phyloP scores from a whole-genome alignment of 2,797 vertebrate genomes.

The Bufotes viridis region DNA sequence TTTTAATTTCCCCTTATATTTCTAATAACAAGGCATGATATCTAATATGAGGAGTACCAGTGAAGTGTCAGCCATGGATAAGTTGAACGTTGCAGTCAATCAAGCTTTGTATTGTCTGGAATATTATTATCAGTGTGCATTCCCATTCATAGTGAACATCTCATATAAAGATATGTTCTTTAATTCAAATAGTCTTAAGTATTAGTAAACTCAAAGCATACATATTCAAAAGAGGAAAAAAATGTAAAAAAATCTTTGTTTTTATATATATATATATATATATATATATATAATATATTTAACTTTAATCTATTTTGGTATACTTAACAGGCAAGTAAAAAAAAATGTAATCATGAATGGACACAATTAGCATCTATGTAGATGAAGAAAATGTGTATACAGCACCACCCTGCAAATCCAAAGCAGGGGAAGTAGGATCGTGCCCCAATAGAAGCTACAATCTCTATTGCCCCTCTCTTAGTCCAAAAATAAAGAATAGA shows the following conservation, averaged over 20 bases:
- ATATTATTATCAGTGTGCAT: slow-evolving; percentile 44
- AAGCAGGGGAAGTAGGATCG: too few relatives aligned
- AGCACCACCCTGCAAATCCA: too few relatives aligned
- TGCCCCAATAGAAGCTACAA: too few relatives aligned
- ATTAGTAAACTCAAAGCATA: slow-evolving; percentile 41
- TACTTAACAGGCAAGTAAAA: not conserved
- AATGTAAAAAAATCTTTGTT: not conserved
- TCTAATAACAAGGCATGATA: slow-evolving; percentile 55
- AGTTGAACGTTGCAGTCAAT: slow-evolving; percentile 58
- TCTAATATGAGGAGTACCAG: slow-evolving; percentile 47
- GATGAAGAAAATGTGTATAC: too few relatives aligned
- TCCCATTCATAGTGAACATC: slow-evolving; percentile 41
- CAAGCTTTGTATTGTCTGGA: slow-evolving; percentile 41
- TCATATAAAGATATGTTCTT: slow-evolving; percentile 37
- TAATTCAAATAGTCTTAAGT: slow-evolving; percentile 41
- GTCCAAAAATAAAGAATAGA: too few relatives aligned
- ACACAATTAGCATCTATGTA: not conserved
- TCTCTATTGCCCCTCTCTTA: too few relatives aligned
- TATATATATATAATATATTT: not conserved
- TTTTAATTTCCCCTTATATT: slow-evolving; percentile 57
- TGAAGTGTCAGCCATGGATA: slow-evolving; percentile 51
- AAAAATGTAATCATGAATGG: not conserved
- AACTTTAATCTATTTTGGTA: not conserved
- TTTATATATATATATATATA: not conserved
- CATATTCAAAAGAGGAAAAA: slow-evolving; percentile 47